Conservation (phyloP, 2,888 invertebrate genomes). For the Himalopsyche kuldschensis region DNA sequence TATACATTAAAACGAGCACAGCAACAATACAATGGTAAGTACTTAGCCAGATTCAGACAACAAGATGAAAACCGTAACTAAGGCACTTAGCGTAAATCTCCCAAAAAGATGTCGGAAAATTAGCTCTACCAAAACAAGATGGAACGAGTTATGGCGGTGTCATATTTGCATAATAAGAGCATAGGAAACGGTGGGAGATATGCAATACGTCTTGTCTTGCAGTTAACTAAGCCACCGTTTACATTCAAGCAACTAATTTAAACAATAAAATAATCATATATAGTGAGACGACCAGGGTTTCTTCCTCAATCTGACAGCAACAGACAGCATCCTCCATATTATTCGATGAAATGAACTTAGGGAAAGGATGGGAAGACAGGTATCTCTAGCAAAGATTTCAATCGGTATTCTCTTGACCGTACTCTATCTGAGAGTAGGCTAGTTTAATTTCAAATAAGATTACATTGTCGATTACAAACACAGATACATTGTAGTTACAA, state of each 20-base stretch:
- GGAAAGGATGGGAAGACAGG: too few relatives aligned
- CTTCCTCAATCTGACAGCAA: too few relatives aligned
- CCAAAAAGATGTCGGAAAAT: conserved; percentile 31
- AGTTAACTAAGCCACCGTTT: neutral
- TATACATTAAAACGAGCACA: neutral
- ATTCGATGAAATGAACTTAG: too few relatives aligned
- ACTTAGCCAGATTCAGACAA: neutral
- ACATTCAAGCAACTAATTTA: neutral
- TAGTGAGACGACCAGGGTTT: too few relatives aligned
- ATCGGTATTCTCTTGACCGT: too few relatives aligned
- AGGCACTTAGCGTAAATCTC: conserved; percentile 20
- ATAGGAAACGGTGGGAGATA: conserved; percentile 20
- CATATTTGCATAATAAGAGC: conserved; percentile 32
- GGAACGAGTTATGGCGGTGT: conserved; percentile 28
- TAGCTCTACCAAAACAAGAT: conserved; percentile 27
- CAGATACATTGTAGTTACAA: too few relatives aligned
- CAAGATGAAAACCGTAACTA: conserved; percentile 14
- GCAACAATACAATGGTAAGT: neutral
- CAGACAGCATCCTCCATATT: too few relatives aligned
- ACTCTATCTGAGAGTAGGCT: too few relatives aligned
- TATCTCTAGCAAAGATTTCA: too few relatives aligned
- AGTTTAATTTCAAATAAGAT: too few relatives aligned
- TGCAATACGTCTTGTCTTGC: conserved; percentile 34
- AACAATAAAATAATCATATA: too few relatives aligned
- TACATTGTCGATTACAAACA: too few relatives aligned